Evolutionary conservation across 2,797 vertebrate genomes (phyloP), one percentile per base, ranked within the genome.

Genomic region (Tauraco hartlaubi): DNA sequence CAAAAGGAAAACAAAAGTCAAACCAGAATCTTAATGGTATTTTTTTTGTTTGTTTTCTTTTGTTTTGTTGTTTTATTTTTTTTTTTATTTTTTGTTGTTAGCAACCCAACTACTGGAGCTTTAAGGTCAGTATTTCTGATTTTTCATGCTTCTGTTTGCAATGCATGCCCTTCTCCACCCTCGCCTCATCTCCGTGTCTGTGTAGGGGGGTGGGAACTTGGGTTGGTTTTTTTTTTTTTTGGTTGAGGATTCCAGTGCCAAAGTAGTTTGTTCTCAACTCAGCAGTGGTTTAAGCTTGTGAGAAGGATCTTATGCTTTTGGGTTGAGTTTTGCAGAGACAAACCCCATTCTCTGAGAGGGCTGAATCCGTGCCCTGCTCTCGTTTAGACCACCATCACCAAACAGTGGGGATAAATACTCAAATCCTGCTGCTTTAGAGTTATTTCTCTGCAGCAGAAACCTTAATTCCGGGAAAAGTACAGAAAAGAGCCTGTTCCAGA

Each of bases 91-190:
- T 95, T 96, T 97, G 94, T 96, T 90, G 96, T 97, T 99, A 99
- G 99, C 99, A 99, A 97, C 99, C 99, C 98, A 99, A 99, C 99
- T 99, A 99, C 99, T 99, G 99, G 99, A 99, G 99, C 98, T 99
- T 99, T 99, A 99, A 99, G 99, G 99, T 99, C 98, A 99, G 99
- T 99, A 98, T 90, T 97, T 84, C 33, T 25, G 95, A 78, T 97
- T 96, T 96, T 94, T 89, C 82, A 33, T 12, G 94, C 97, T 92
- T 97, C 97, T 49, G 56, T 94, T 94, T 69, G 90, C 91, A 96
- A 52, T 98, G 98, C 98, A 98, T 98, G 98, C 94, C 75, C 94
- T 91, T 61, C 33, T 35, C 61, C 78, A 64, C 37, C 88, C 83
- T 81, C 14, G 49, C 85, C 86, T 71, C 84, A 18, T 91, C 49